These are phyloP conservation scores for Ariolimax columbianus DNA, from an alignment of 2,888 invertebrate genomes.

Conservation along the genomic window DNA sequence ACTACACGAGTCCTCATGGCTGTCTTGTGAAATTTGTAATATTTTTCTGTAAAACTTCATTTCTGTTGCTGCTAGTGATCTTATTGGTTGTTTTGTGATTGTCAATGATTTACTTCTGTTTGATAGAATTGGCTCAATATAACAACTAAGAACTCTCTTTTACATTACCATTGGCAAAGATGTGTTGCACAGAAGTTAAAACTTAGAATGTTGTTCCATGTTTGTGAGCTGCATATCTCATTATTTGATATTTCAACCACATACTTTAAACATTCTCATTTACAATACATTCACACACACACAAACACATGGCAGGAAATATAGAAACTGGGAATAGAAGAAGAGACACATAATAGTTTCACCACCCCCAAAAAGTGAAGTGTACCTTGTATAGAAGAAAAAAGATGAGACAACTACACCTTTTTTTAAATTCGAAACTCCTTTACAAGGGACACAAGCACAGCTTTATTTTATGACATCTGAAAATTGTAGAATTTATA, in stretches of 20 bases:
- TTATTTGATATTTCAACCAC: background rate
- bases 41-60: too few species aligned
- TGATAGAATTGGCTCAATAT: too few species aligned
- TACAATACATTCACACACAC: background rate
- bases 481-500: background rate
- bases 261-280: background rate
- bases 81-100: too few species aligned
- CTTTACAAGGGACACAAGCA: constrained; percentile 36
- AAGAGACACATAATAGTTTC: constrained; percentile 37
- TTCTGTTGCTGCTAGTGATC: too few species aligned
- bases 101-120: too few species aligned
- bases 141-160: too few species aligned
- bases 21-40: too few species aligned
- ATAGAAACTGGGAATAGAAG: background rate
- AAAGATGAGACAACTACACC: background rate
- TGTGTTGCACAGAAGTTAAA: too few species aligned
- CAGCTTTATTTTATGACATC: constrained; percentile 6
- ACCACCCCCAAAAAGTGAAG: constrained; percentile 47
- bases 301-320: background rate
- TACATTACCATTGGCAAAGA: too few species aligned
- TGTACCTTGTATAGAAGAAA: constrained; percentile 17
- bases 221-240: background rate
- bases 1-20: too few species aligned
- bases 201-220: too few species aligned
- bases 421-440: constrained; percentile 27